A percentile compares a stretch with the other conserved stretches of the same genome.
Conservation (phyloP, 2,113 vertebrate genomes). For the Rhea pennata region DNA sequence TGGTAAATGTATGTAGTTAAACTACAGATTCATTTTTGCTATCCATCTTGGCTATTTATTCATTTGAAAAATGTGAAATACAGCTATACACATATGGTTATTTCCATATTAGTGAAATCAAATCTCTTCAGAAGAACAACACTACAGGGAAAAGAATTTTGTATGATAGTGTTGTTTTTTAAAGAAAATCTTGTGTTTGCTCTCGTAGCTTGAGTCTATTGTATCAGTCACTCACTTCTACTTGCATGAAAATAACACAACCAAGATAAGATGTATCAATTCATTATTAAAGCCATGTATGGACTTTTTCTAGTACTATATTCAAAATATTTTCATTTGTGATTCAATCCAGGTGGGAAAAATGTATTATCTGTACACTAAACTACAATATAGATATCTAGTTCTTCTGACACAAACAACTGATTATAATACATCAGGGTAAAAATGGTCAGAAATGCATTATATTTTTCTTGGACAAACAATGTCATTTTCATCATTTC, state of each 20-base stretch:
- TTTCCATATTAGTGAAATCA: neutral
- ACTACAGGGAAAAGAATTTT: neutral
- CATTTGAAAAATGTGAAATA: slow-evolving; percentile 33
- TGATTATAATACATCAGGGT: neutral
- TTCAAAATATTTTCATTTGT: neutral
- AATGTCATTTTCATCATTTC: neutral
- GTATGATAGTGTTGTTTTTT: neutral
- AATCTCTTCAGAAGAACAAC: neutral
- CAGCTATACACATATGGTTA: slow-evolving; percentile 1
- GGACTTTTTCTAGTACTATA: neutral
- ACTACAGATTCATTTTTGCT: slow-evolving; percentile 1
- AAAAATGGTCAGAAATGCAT: neutral
- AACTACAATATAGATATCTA: neutral
- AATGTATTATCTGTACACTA: neutral
- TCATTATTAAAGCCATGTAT: neutral
- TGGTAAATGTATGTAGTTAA: slow-evolving; percentile 25
- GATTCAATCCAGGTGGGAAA: neutral
- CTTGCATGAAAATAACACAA: neutral
- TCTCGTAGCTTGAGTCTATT: neutral
- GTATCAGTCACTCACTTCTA: neutral
- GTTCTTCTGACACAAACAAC: neutral
- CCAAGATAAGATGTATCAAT: neutral
- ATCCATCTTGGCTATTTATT: slow-evolving; percentile 26
- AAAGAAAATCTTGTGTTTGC: neutral
- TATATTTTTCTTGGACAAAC: neutral